phyloP scores from a whole-genome alignment of 2,888 invertebrate genomes.

The Drosophila gaucha region DNA sequence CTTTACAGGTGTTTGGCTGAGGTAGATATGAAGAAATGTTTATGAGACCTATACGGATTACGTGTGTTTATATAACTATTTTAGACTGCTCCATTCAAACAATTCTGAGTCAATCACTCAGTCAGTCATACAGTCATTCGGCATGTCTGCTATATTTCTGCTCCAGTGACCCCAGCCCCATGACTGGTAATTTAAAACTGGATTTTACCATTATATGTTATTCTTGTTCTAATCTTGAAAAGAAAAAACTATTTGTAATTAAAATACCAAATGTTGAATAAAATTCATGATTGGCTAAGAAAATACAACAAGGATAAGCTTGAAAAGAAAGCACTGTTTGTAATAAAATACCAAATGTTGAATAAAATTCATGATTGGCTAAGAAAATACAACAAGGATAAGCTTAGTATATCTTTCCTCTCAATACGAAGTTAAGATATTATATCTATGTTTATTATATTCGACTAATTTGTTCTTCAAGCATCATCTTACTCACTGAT shows the following conservation, averaged over 20 bases:
- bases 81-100: conserved; percentile 2
- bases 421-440: too few relatives aligned
- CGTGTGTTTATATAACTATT: conserved; percentile 16
- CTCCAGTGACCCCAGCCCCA: conserved; percentile 51
- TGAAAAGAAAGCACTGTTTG: conserved; percentile 43
- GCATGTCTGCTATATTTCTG: conserved; percentile 50
- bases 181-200: conserved; percentile 41
- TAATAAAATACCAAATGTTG: not conserved
- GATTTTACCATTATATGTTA: conserved; percentile 20
- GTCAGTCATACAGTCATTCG: conserved; percentile 9
- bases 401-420: not conserved
- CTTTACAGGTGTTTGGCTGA: too few relatives aligned
- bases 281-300: not conserved
- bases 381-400: too few relatives aligned
- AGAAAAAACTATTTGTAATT: conserved; percentile 21
- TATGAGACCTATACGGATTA: conserved; percentile 16
- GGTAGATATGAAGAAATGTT: too few relatives aligned
- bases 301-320: too few relatives aligned
- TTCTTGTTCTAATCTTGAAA: conserved; percentile 39
- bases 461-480: not conserved
- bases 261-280: not conserved
- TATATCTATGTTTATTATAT: not conserved
- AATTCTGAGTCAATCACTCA: conserved; percentile 14
- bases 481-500: conserved; percentile 17
- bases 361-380: not conserved